A percentile compares a stretch with the other conserved stretches of the same genome.
These are phyloP conservation scores for Rhagophthalmus giganteus DNA, from an alignment of 2,888 invertebrate species.

Conservation along the genomic window DNA sequence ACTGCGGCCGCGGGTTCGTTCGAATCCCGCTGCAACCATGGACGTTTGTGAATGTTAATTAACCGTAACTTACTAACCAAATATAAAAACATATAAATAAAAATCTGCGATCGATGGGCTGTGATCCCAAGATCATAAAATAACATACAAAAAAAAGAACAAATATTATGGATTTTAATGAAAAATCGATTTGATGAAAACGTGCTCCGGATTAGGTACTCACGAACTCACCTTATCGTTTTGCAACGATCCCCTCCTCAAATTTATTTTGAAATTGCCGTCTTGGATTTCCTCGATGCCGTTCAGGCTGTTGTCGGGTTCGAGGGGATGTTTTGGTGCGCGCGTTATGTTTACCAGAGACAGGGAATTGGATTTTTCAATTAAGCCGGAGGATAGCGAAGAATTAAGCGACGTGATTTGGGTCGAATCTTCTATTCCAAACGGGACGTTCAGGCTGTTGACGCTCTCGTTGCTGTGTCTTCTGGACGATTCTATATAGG, in stretches of 20 bases:
- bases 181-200: neutral
- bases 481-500: slow-evolving; percentile 48
- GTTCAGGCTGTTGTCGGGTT: slow-evolving; percentile 42
- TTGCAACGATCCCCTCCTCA: slow-evolving; percentile 47
- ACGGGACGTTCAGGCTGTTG: slow-evolving; percentile 46
- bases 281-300: slow-evolving; percentile 50
- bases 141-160: neutral
- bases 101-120: too few species aligned
- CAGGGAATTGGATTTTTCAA: slow-evolving; percentile 41
- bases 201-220: neutral
- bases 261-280: slow-evolving; percentile 29
- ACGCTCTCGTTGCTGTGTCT: slow-evolving; percentile 49
- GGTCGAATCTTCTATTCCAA: slow-evolving; percentile 40
- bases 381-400: slow-evolving; percentile 15
- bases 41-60: too few species aligned
- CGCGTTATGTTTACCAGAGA: slow-evolving; percentile 45
- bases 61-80: too few species aligned
- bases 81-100: too few species aligned
- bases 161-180: too few species aligned
- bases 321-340: slow-evolving; percentile 33
- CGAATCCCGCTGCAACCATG: too few species aligned
- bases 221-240: slow-evolving; percentile 41
- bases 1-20: too few species aligned
- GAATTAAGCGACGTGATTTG: slow-evolving; percentile 35
- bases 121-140: too few species aligned